Base-by-base conservation (phyloP, 2,797 vertebrate species). In the Melopsittacus undulatus region DNA sequence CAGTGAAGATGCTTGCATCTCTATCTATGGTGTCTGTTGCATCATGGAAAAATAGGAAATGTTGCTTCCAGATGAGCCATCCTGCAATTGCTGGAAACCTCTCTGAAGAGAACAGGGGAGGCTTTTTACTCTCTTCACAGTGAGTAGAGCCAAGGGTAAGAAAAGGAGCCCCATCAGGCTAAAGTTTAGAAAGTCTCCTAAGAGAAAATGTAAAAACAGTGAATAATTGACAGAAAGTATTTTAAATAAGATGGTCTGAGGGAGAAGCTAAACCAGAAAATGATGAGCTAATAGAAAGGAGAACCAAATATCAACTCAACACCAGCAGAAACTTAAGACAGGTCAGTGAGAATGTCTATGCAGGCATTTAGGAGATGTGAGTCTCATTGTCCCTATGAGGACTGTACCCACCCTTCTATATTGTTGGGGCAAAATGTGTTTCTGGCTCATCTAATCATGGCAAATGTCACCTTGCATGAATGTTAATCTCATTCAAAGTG, bases 11-110 rank as follows among this genome's bases (percentile, higher is more conserved):
- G 26, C 10, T 59, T 70, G n/a, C 27, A 10, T 76, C 36, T 57
- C 66, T 32, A 7, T 36, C 42, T 80, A 4, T 13, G 12, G 21
- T 83, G 32, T 45, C 51, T 77, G 1, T 61, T 89, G 57, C 56
- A 75, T 52, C 29, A 13, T 26, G 79, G 82, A 78, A 92, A 79
- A 86, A 54, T 51, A 59, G 52, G 52, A 64, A 83, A 36, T 78
- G 62, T 72, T 95, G 26, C 73, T 88, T 94, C 69, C 69, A 72
- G 88, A 97, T 84, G 91, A 79, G 92, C 48, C 48, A 20, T 92
- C 75, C 61, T 82, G 67, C 27, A n/a, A 90, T 57, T 70, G 64
- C 72, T 89, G 72, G 84, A 91, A 96, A 76, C 68, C 43, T 85
- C 64, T 85, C 89, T 87, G 61, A 51, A 63, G 78, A 85, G 92